Conservation (phyloP, 2,888 invertebrate genomes). For the Lysandra bellargus region DNA sequence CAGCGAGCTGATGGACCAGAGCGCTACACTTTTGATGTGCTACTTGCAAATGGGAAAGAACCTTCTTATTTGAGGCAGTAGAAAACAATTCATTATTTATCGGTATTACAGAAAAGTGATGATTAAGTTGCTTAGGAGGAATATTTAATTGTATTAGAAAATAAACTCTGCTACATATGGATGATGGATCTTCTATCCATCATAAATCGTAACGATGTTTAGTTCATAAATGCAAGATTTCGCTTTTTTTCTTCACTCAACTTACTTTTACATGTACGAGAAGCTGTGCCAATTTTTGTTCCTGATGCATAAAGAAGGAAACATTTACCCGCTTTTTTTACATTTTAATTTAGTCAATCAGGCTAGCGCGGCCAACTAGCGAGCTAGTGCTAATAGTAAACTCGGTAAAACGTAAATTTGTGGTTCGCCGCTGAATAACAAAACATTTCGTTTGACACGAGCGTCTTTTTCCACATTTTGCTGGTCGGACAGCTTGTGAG, state of each 20-base stretch:
- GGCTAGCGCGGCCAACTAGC: background rate
- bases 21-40: background rate
- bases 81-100: background rate
- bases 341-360: background rate
- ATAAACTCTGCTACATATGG: too few relatives aligned
- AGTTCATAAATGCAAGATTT: background rate
- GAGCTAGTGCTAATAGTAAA: background rate
- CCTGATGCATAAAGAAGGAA: background rate
- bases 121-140: background rate
- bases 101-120: background rate
- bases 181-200: too few relatives aligned
- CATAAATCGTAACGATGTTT: background rate
- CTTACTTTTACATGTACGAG: background rate
- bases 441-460: conserved; percentile 11
- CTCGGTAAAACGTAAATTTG: conserved; percentile 3
- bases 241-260: background rate
- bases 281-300: background rate
- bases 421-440: background rate
- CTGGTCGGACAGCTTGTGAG: conserved; percentile 25
- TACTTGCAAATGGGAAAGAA: background rate
- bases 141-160: background rate
- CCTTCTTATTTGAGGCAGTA: background rate
- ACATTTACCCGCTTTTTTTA: background rate
- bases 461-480: conserved; percentile 12
- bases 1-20: background rate